These are phyloP conservation scores for Tragelaphus scriptus DNA, from an alignment of 2,113 vertebrate species.

Conservation along the genomic window DNA sequence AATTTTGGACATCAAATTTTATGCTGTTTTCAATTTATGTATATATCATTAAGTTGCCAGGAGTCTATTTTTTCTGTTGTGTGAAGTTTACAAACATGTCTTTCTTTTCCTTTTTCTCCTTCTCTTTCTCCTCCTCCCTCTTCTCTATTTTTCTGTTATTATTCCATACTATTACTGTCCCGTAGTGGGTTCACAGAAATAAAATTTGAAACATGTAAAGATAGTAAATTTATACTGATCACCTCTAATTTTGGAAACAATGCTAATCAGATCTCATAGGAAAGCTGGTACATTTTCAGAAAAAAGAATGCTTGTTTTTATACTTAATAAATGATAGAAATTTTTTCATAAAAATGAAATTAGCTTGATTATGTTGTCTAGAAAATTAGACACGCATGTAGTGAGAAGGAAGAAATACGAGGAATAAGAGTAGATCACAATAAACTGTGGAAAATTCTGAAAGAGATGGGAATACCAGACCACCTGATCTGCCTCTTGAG, in stretches of 20 bases:
- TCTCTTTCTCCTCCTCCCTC: fast-evolving
- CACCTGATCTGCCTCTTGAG: no score
- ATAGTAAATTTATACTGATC: background rate
- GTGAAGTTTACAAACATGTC: background rate
- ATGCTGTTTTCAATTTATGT: background rate
- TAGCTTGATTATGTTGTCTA: background rate
- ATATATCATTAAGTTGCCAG: background rate
- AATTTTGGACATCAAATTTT: background rate
- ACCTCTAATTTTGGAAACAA: background rate
- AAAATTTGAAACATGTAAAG: background rate
- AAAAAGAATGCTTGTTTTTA: background rate
- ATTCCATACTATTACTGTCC: background rate
- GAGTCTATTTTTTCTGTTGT: background rate
- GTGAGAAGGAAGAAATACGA: background rate
- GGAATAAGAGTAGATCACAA: background rate
- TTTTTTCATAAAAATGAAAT: constrained; percentile 17
- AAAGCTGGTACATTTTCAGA: background rate
- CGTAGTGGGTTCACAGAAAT: background rate
- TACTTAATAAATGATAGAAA: background rate
- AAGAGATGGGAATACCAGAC: no score
- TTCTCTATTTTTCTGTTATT: background rate
- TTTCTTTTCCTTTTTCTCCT: background rate
- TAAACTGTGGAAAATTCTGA: no score
- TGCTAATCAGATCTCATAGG: background rate
- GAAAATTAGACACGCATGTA: background rate